Conservation (phyloP, 2,888 invertebrate species). For the Coenonympha glycerion region DNA sequence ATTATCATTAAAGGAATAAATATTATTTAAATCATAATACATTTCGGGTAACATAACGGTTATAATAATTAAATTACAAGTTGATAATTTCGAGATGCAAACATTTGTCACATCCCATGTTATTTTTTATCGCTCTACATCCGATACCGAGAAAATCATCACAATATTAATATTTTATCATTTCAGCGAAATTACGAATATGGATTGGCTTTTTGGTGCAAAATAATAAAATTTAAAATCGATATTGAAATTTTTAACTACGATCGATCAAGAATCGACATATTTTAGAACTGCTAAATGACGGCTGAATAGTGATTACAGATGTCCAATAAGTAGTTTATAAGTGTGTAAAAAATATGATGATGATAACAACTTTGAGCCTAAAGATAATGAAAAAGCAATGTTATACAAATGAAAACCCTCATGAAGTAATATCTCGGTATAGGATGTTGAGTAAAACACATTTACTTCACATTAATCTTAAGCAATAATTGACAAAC, state of each 20-base stretch:
- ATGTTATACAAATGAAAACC: not conserved
- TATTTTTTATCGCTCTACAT: slow-evolving; percentile 1
- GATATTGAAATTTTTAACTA: no score
- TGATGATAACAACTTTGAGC: no score
- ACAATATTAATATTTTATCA: not conserved
- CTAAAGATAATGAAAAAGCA: no score
- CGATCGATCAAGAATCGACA: no score
- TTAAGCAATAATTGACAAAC: slow-evolving; percentile 21
- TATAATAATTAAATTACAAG: slow-evolving; percentile 8
- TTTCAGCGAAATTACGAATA: not conserved
- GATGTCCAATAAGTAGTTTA: no score
- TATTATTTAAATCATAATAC: slow-evolving; percentile 1
- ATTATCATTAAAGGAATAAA: not conserved
- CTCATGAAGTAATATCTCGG: not conserved
- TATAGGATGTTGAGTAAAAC: not conserved
- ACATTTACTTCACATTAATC: not conserved
- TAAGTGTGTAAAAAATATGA: no score
- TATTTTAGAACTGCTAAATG: no score
- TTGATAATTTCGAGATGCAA: slow-evolving; percentile 6
- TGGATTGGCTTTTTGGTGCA: not conserved
- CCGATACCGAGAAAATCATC: slow-evolving; percentile 1
- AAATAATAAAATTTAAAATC: not conserved
- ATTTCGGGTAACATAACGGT: slow-evolving; percentile 8
- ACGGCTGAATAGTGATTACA: no score
- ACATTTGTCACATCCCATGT: slow-evolving; percentile 7